Evolutionary conservation across 2,888 invertebrate species (phyloP).

Genomic region (Helobdella robusta): DNA sequence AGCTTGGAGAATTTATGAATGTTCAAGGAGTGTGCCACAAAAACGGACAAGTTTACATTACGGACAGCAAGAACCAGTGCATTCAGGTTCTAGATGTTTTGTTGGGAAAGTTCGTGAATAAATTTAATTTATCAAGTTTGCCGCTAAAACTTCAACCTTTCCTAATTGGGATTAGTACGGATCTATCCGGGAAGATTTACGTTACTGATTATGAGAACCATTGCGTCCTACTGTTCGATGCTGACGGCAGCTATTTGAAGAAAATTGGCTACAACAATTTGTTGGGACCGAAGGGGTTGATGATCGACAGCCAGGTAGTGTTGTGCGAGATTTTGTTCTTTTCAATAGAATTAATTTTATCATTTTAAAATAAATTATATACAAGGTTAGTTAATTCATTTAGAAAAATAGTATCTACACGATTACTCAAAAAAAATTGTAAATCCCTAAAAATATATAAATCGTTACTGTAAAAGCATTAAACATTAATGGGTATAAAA

Average conservation of each 20-base stretch:
- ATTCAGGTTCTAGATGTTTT: conserved; percentile 4
- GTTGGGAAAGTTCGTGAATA: not conserved
- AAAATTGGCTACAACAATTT: conserved; percentile 13
- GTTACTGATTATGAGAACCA: conserved; percentile 15
- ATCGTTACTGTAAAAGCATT: not conserved
- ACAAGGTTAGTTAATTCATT: not conserved
- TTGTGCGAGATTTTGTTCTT: too few relatives aligned
- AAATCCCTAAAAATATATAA: not conserved
- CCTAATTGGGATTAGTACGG: not conserved
- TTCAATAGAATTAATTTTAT: not conserved
- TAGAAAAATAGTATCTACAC: too few relatives aligned
- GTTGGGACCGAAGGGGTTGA: conserved; percentile 14
- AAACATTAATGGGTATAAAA: not conserved
- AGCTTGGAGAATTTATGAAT: conserved; percentile 11
- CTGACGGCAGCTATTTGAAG: not conserved
- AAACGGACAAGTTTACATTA: not conserved
- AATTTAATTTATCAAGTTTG: not conserved
- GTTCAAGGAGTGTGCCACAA: conserved; percentile 14
- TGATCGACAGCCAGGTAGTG: conserved; percentile 6
- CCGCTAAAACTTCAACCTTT: not conserved
- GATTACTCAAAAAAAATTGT: too few relatives aligned
- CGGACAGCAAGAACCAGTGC: conserved; percentile 12
- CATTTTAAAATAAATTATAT: not conserved
- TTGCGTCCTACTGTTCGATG: conserved; percentile 16
- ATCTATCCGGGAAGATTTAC: not conserved